Evolutionary conservation across 2,113 vertebrate species (phyloP).

Genomic region (Calonectris borealis): DNA sequence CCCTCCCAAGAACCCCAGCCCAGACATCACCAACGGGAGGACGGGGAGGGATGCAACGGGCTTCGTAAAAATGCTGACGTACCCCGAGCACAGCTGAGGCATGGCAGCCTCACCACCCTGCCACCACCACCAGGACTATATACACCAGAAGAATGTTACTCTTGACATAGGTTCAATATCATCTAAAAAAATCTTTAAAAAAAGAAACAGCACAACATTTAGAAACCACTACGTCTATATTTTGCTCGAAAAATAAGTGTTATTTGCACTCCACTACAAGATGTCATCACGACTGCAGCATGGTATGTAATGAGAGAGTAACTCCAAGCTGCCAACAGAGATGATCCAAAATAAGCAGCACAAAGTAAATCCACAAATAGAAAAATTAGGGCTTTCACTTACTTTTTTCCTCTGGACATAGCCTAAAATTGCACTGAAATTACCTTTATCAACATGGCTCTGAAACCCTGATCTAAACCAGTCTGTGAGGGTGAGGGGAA

Average conservation of each 20-base stretch:
- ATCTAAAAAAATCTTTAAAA: neutral
- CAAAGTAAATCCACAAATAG: conserved; percentile 6
- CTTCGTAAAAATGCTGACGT: rapidly evolving
- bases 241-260: neutral
- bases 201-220: neutral
- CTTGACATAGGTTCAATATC: neutral
- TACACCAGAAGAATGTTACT: neutral
- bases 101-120: neutral
- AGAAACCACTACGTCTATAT: neutral
- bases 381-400: conserved; percentile 1
- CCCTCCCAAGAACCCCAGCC: neutral
- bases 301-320: neutral
- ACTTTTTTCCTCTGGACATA: neutral
- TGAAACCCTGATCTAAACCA: neutral
- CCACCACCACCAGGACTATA: rapidly evolving
- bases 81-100: neutral
- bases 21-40: neutral
- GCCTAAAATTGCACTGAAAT: neutral
- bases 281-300: neutral
- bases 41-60: neutral
- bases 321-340: neutral
- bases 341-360: conserved; percentile 41
- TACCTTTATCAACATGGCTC: neutral
- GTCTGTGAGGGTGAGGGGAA: neutral
- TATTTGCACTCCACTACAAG: conserved; percentile 22